Base-by-base conservation (phyloP, 1,140 invertebrate genomes). In the Drosophila subpulchrella region DNA sequence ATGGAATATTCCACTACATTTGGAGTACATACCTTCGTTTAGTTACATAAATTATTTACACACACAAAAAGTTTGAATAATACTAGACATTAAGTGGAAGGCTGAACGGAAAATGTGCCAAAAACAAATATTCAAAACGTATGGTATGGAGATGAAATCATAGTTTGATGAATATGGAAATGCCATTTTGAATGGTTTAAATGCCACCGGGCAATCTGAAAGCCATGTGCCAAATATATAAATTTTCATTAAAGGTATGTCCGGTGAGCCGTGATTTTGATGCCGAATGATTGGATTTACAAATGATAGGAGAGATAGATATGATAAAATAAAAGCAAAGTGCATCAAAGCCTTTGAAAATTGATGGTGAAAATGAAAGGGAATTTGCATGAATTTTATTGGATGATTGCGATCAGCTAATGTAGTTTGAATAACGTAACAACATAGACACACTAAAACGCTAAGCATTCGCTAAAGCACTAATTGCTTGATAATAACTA, bases 401-500 rank as follows among this genome's bases (percentile, higher is more conserved):
- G 44, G 54, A 59, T 53, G 73, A 67, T 62, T 50, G 50, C 47
- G 57, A 73, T 17, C 53, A 78, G 75, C 67, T 86, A 86, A 74
- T 81, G 62, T 79, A 55, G 48, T 66, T 63, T 7, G n/a, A 39
- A 38, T 36, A 75, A 63, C 24, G 17, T 30, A 53, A 75, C 46
- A 50, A 61, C 54, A 74, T 46, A 58, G 51, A 71, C 47, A 71
- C 47, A 30, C 47, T 80, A 63, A 46, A 50, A 47, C 50, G 38
- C 58, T 68, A 78, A 58, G 78, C 80, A 84, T 76, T 76, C 78
- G 65, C 61, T 81, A 85, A 74, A 75, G 79, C 79, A 82, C 81
- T 84, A 80, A 27, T 76, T 80, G 76, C 81, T 66, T 39, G 12
- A 66, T 57, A 53, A 61, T 27, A 53, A 42, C 36, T 27, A 67